Evolutionary conservation across 2,888 invertebrate genomes (phyloP).

Genomic region (Argynnis bischoffii): DNA sequence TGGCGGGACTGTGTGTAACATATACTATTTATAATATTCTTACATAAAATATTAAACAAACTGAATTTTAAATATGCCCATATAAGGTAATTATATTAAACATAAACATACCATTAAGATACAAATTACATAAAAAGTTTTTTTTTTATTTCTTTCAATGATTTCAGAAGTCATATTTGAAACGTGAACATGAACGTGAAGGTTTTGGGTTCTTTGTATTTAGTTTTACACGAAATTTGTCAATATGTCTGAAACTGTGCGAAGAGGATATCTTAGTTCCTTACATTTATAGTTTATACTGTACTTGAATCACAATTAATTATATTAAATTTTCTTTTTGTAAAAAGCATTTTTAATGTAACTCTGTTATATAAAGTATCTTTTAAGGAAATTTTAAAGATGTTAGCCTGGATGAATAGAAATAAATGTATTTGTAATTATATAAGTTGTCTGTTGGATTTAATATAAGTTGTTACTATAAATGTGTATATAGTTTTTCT

Average conservation of each 20-base stretch:
- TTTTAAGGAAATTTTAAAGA: slow-evolving; percentile 2
- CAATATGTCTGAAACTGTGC: background rate
- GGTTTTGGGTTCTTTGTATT: background rate
- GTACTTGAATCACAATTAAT: slow-evolving; percentile 2
- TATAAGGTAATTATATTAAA: background rate
- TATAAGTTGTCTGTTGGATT: slow-evolving; percentile 18
- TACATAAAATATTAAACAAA: background rate
- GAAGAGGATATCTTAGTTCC: background rate
- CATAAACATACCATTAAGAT: slow-evolving; percentile 1
- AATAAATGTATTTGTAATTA: slow-evolving; percentile 9
- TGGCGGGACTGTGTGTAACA: background rate
- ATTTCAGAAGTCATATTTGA: slow-evolving; percentile 9
- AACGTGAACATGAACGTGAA: background rate
- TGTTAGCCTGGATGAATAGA: slow-evolving; percentile 1
- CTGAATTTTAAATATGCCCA: background rate
- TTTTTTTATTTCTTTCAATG: background rate
- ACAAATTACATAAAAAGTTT: background rate
- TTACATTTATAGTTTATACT: background rate
- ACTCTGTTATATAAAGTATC: background rate
- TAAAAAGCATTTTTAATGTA: slow-evolving; percentile 12
- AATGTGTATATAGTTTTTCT: slow-evolving; percentile 21
- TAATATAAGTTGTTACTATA: slow-evolving; percentile 21
- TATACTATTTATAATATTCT: background rate
- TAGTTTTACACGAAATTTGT: background rate
- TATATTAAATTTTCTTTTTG: slow-evolving; percentile 3